Base-by-base conservation (phyloP, 2,888 invertebrate species). In the Nycteola revayana region DNA sequence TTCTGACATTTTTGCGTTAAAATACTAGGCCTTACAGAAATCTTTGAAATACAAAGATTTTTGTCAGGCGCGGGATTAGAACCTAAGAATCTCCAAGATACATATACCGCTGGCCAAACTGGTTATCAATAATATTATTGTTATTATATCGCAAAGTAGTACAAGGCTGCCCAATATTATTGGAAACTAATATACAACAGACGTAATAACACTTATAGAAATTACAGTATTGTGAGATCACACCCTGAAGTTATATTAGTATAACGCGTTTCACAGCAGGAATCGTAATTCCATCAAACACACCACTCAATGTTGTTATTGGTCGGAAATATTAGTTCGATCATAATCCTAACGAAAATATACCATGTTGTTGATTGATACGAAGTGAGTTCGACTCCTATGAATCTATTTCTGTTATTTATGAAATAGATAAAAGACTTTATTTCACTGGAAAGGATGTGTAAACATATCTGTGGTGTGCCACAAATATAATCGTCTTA, bases 211-310 rank as follows among this genome's bases (percentile, higher is more conserved):
- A 57, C 48, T 57, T 54, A 57, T 39, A 49, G 44, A 49, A 39
- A 59, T 52, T 54, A 55, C 49, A 35, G 28, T 54, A 62, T 45
- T 65, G 62, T 64, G 66, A 66, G 71, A 75, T 73, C 75, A 72
- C 71, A 64, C 75, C 73, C 72, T 61, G 59, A 69, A 73, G 70
- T 53, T 66, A 63, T 71, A 61, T 69, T 69, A 53, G 54, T 64
- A 63, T 63, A 70, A 70, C 63, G 63, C 60, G 68, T 74, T 71
- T 67, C 74, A 70, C 76, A 66, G 64, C 64, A 48, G 73, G 75
- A 58, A 63, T 67, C 70, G 62, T 74, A 75, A 75, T 75, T 73
- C 68, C 52, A 61, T 71, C 66, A 66, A 59, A 56, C 56, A 60
- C 54, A 65, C 63, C 66, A 60, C 58, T 58, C 57, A 51, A 49